Percentiles rank a stretch among this genome's conserved stretches.
Conservation (phyloP, 2,113 vertebrate species). For the Chaetura pelagica region DNA sequence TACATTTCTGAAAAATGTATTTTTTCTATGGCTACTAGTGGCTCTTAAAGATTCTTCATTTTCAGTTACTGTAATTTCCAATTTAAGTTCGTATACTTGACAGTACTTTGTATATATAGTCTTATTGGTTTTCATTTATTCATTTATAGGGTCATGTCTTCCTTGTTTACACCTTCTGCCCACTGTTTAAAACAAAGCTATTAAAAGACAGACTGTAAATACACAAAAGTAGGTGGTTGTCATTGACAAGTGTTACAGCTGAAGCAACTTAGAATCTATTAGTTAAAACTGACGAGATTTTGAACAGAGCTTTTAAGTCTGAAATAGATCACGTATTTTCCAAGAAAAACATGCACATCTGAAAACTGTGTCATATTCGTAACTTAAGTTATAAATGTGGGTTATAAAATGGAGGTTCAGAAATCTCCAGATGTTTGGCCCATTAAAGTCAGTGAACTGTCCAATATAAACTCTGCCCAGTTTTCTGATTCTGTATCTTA, state of each 20-base stretch:
- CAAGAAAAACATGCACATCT: conserved; percentile 49
- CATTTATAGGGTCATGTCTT: not conserved
- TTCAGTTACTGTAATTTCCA: not conserved
- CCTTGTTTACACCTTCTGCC: not conserved
- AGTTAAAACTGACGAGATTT: conserved; percentile 20
- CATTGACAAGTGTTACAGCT: not conserved
- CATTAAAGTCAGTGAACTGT: not conserved
- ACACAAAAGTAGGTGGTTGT: not conserved
- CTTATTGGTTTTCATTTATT: not conserved
- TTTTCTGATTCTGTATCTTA: conserved; percentile 38
- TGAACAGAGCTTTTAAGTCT: conserved; percentile 4
- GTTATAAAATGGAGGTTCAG: conserved; percentile 54
- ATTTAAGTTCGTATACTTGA: not conserved
- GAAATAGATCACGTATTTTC: not conserved
- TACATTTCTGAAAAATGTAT: not conserved
- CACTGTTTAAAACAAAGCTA: not conserved
- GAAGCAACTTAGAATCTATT: conserved; percentile 12
- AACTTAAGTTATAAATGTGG: conserved; percentile 54
- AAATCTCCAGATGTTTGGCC: conserved; percentile 73
- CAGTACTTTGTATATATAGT: not conserved
- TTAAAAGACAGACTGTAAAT: not conserved
- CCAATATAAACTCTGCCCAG: conserved; percentile 52
- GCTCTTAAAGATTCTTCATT: not conserved
- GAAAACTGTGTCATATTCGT: conserved; percentile 46
- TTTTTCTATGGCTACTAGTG: not conserved